Percentiles rank a stretch among this genome's conserved stretches.
phyloP scores from a whole-genome alignment of 2,888 invertebrate genomes.

The Drosophila maculinotata region DNA sequence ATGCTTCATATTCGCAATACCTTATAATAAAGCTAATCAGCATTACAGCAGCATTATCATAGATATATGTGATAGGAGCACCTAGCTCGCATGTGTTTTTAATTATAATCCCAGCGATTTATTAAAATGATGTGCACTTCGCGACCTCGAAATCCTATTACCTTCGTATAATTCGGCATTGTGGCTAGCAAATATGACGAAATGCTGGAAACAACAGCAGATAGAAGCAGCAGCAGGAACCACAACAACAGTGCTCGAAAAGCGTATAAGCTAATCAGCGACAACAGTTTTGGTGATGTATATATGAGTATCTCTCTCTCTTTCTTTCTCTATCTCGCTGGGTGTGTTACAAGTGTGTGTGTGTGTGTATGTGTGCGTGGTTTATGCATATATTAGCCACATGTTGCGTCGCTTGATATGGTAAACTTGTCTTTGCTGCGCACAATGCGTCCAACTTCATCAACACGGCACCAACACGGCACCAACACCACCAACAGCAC shows the following conservation, averaged over 20 bases:
- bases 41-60: too few species aligned
- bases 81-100: too few species aligned
- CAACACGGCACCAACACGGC: background rate
- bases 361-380: constrained; percentile 12
- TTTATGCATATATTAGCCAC: constrained; percentile 57
- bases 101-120: constrained; percentile 30
- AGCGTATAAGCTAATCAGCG: constrained; percentile 59
- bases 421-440: constrained; percentile 41
- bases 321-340: background rate
- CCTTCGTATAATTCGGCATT: constrained; percentile 9
- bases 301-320: constrained; percentile 34
- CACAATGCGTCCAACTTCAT: constrained; percentile 11
- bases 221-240: too few species aligned
- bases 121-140: constrained; percentile 27
- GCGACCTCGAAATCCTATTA: constrained; percentile 15
- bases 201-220: too few species aligned
- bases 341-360: constrained; percentile 5
- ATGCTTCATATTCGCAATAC: too few species aligned
- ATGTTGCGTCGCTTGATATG: constrained; percentile 45
- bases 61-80: too few species aligned
- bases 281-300: constrained; percentile 40
- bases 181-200: constrained; percentile 1
- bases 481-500: too few species aligned
- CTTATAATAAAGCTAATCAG: background rate
- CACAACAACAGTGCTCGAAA: constrained; percentile 12